Conservation (phyloP, 2,797 vertebrate genomes). For the Cyprinodon diabolis region DNA sequence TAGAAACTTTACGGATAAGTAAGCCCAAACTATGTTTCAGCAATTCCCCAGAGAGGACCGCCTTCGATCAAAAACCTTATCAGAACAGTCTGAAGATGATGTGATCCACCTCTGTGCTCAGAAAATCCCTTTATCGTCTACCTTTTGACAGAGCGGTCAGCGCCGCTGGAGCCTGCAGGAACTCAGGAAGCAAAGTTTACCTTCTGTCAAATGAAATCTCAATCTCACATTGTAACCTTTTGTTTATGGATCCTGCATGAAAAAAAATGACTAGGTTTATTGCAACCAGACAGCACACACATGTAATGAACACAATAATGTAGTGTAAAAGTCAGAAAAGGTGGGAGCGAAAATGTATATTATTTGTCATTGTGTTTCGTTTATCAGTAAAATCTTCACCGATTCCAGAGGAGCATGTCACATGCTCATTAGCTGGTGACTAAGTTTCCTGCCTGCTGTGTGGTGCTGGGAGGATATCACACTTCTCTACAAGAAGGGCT, state of each 20-base stretch:
- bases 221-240: conserved; percentile 10
- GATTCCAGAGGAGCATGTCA: conserved; percentile 6
- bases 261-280: neutral
- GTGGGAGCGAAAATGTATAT: neutral
- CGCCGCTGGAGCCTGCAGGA: conserved; percentile 10
- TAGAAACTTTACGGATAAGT: neutral
- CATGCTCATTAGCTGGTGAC: conserved; percentile 21
- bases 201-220: conserved; percentile 12
- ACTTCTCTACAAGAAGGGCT: neutral
- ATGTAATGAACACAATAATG: neutral
- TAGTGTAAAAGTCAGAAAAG: neutral
- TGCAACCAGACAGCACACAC: neutral
- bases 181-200: conserved; percentile 10
- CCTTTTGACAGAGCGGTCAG: conserved; percentile 38
- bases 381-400: conserved; percentile 12
- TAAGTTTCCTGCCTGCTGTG: conserved; percentile 16
- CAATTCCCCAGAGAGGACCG: conserved; percentile 20
- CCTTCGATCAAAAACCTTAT: conserved; percentile 47
- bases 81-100: conserved; percentile 51
- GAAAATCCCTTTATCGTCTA: conserved; percentile 58
- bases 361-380: conserved; percentile 13
- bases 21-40: conserved; percentile 22
- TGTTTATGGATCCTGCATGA: neutral
- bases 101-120: conserved; percentile 54
- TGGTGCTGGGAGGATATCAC: neutral